Conservation (phyloP, 2,113 vertebrate species). For the Potamarius usumacintae region DNA sequence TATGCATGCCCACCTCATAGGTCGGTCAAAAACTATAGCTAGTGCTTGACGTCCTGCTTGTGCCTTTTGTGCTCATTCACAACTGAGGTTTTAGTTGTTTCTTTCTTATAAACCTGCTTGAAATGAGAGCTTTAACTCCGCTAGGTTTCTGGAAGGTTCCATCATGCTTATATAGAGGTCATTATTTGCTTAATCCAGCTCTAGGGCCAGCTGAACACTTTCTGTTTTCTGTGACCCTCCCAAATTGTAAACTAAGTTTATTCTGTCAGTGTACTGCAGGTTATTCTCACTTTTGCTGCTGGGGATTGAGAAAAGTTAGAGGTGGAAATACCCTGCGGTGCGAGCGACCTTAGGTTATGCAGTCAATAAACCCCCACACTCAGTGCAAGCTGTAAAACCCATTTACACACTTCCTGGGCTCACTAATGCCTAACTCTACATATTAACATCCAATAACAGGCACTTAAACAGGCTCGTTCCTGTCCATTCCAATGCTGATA, state of each 20-base stretch:
- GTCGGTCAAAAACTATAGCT: background rate
- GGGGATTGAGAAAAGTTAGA: constrained; percentile 20
- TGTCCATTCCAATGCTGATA: constrained; percentile 38
- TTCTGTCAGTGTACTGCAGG: background rate
- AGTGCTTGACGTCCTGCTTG: constrained; percentile 1
- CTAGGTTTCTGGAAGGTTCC: background rate
- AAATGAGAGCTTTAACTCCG: background rate
- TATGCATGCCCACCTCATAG: constrained; percentile 55
- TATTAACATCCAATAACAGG: constrained; percentile 55
- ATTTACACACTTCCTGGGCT: constrained; percentile 60
- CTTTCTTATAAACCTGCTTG: background rate
- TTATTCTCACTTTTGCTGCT: constrained; percentile 33
- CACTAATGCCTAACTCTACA: constrained; percentile 60
- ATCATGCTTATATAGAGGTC: background rate
- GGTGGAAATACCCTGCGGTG: constrained; percentile 56
- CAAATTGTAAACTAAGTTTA: background rate
- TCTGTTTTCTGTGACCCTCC: background rate
- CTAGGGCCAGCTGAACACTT: background rate
- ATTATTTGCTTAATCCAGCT: background rate
- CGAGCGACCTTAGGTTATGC: constrained; percentile 46
- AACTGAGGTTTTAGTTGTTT: background rate
- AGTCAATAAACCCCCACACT: constrained; percentile 55
- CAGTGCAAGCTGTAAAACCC: constrained; percentile 55
- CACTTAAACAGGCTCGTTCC: constrained; percentile 36
- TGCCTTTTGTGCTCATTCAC: background rate